These are phyloP conservation scores for Leiothrix lutea DNA, from an alignment of 2,113 vertebrate species.

Conservation along the genomic window DNA sequence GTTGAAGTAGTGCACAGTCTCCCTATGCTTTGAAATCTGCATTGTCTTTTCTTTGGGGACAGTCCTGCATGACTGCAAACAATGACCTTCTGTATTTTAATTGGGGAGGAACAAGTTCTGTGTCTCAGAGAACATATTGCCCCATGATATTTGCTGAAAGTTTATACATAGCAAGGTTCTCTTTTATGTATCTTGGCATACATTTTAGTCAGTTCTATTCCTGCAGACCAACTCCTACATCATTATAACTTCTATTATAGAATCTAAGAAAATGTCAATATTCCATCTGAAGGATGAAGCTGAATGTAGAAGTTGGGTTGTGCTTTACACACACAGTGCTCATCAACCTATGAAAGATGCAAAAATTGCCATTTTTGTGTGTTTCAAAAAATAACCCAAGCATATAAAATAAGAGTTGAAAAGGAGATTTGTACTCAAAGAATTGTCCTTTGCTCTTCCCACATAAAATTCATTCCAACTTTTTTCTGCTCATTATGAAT, in stretches of 20 bases:
- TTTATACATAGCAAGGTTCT: neutral
- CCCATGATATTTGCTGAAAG: neutral
- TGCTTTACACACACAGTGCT: neutral
- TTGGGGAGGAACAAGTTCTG: neutral
- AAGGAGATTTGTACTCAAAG: neutral
- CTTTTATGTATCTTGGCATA: neutral
- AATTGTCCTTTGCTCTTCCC: neutral
- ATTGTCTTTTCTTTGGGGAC: neutral
- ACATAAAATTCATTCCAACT: neutral
- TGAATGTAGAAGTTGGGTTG: neutral
- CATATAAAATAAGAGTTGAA: neutral
- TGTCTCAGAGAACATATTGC: neutral
- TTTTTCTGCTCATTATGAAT: neutral
- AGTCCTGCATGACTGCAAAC: neutral
- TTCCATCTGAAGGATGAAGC: neutral
- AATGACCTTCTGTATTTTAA: neutral
- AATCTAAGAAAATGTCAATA: neutral
- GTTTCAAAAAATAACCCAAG: neutral
- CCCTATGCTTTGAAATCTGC: neutral
- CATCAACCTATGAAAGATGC: neutral
- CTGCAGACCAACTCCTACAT: neutral
- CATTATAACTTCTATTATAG: neutral
- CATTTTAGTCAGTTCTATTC: neutral
- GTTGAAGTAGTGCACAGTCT: neutral
- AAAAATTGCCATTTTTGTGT: neutral